Percentiles rank a stretch among this genome's conserved stretches.
Conservation (phyloP, 2,888 invertebrate species). For the Phragmatobia fuliginosa region DNA sequence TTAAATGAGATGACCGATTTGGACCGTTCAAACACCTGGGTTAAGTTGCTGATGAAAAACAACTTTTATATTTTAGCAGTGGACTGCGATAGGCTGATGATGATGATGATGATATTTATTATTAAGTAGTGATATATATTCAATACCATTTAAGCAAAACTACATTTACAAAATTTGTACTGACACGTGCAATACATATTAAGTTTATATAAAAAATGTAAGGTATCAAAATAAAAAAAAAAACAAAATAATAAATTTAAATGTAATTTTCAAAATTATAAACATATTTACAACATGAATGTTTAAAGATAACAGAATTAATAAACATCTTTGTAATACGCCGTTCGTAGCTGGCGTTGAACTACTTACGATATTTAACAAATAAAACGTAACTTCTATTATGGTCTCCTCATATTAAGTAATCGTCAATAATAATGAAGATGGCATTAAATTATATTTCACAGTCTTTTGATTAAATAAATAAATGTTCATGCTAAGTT, state of each 20-base stretch:
- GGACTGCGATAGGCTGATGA: too few species aligned
- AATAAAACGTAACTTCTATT: conserved; percentile 58
- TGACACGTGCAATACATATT: conserved; percentile 1
- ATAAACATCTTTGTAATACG: conserved; percentile 68
- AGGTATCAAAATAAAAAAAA: conserved; percentile 62
- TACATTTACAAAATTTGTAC: not conserved
- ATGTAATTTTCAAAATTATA: conserved; percentile 79
- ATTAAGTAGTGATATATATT: too few species aligned
- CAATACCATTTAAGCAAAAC: not conserved
- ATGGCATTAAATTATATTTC: conserved; percentile 79
- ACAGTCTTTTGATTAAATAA: conserved; percentile 80
- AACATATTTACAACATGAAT: conserved; percentile 84
- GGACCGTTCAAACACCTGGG: not conserved
- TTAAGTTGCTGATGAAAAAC: not conserved
- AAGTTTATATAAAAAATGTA: conserved; percentile 18
- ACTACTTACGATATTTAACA: conserved; percentile 54
- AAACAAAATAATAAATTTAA: conserved; percentile 83
- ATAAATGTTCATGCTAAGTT: conserved; percentile 63
- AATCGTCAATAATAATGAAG: conserved; percentile 66
- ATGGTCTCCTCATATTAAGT: conserved; percentile 59
- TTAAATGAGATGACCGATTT: not conserved
- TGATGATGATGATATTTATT: too few species aligned
- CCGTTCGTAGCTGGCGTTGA: conserved; percentile 52
- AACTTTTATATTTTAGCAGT: too few species aligned
- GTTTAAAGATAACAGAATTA: conserved; percentile 63